phyloP scores from a whole-genome alignment of 1,140 invertebrate species.

The Pseudomyrmex pallidus region DNA sequence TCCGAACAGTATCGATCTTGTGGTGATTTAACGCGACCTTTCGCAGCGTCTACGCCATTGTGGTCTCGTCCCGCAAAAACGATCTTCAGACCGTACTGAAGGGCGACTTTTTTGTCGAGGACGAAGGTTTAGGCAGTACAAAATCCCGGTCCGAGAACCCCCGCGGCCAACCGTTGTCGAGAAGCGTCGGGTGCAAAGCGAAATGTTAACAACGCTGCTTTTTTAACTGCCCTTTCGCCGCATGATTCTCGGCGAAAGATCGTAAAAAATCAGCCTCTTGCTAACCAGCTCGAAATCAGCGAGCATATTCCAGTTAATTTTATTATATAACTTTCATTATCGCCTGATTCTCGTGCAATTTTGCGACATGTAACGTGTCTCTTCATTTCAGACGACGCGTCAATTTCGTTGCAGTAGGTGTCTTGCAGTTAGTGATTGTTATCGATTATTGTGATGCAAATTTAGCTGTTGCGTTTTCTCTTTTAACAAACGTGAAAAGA shows the following conservation, averaged over 20 bases:
- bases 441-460: not conserved
- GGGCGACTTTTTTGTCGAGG: slow-evolving; percentile 32
- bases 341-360: slow-evolving; percentile 2
- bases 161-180: slow-evolving; percentile 40
- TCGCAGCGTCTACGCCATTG: slow-evolving; percentile 42
- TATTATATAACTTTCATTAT: slow-evolving; percentile 26
- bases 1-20: slow-evolving; percentile 28
- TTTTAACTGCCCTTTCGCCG: slow-evolving; percentile 28
- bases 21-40: slow-evolving; percentile 45
- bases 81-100: slow-evolving; percentile 31
- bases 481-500: not conserved
- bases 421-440: not conserved
- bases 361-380: not conserved
- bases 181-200: slow-evolving; percentile 11
- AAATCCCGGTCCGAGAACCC: slow-evolving; percentile 33
- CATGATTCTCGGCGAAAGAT: slow-evolving; percentile 5
- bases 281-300: not conserved
- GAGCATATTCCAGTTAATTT: slow-evolving; percentile 13
- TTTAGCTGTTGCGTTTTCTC: not conserved
- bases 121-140: not conserved
- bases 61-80: slow-evolving; percentile 11
- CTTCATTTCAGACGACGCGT: slow-evolving; percentile 4
- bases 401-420: not conserved
- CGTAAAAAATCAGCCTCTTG: not conserved
- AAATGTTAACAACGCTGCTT: slow-evolving; percentile 37